Evolutionary conservation across 2,797 vertebrate species (phyloP), one percentile per base, ranked within the genome.

Genomic region (Otolemur crassicaudatus): DNA sequence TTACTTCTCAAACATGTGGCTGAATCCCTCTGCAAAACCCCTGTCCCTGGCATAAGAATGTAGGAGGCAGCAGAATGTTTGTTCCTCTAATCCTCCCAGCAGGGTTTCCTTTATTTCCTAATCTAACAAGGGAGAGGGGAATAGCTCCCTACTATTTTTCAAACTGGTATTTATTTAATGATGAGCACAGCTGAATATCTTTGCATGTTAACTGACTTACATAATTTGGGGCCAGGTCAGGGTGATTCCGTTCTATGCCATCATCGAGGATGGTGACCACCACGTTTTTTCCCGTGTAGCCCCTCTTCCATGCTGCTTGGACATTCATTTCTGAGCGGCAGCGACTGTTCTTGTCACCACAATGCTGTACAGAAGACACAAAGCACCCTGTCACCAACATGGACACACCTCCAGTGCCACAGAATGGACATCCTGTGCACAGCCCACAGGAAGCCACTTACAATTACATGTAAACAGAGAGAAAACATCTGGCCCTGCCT

Each of bases 311-410:
- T 0, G 99, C 99, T 2, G 98, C 98, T 94, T 98, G 97, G 43
- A 99, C 34, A 1, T 99, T 99, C 99, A 99, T 99, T 91, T 99
- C 99, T 0, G 99, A 98, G 40, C 99, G 96, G 97, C 99, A 99
- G 61, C 98, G 98, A 6, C 98, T 98, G 96, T 96, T 97, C 85
- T 98, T 99, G 93, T 99, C 98, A 0, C 98, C 49, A 1, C 99
- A 99, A 81, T 99, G 99, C 99, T 99, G 69, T 0, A 81, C 34
- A 89, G 81, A 89, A 83, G 82, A 61, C n/a, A 89, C 75, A 43
- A 65, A 92, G 63, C 14, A 43, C 46, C 46, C 67, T 4, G 14
- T 53, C 49, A 53, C 67, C 10, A 2, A 75, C 20, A 53, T 0
- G 22, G 84, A 53, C 43, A 34, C 6, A 43, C 37, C 37, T 31